phyloP scores from a whole-genome alignment of 2,797 vertebrate genomes.

The Valencia hispanica region DNA sequence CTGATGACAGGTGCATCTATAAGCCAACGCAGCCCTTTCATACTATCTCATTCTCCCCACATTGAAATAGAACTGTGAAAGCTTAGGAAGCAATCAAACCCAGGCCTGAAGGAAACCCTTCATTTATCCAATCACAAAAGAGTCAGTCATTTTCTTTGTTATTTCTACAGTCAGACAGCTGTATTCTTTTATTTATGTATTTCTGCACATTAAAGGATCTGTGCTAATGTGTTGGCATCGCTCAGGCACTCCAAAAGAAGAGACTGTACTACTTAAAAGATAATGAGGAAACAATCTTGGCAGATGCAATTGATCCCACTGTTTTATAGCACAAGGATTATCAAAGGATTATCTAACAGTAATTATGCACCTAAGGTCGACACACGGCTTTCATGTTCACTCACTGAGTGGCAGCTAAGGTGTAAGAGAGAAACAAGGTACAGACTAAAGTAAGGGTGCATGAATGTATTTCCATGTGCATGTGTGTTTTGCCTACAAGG shows the following conservation, averaged over 20 bases:
- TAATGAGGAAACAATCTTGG: slow-evolving; percentile 78
- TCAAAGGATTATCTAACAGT: slow-evolving; percentile 80
- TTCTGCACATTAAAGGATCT: slow-evolving; percentile 58
- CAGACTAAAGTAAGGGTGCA: slow-evolving; percentile 22
- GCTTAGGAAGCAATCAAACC: slow-evolving; percentile 60
- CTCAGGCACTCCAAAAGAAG: slow-evolving; percentile 61
- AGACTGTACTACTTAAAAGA: slow-evolving; percentile 71
- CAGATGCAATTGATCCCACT: slow-evolving; percentile 74
- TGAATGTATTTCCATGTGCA: slow-evolving; percentile 9
- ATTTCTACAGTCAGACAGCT: slow-evolving; percentile 51
- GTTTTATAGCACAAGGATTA: slow-evolving; percentile 76
- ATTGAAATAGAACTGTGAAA: slow-evolving; percentile 48
- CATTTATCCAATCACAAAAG: slow-evolving; percentile 59
- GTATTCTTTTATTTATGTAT: slow-evolving; percentile 31
- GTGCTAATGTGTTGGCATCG: slow-evolving; percentile 54
- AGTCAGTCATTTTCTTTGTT: slow-evolving; percentile 55
- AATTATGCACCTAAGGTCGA: slow-evolving; percentile 76
- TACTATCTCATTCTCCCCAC: slow-evolving; percentile 45
- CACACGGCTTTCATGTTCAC: slow-evolving; percentile 66
- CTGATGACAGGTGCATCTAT: slow-evolving; percentile 45
- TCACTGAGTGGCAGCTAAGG: slow-evolving; percentile 60
- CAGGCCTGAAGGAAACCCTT: slow-evolving; percentile 60
- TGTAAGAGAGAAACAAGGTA: slow-evolving; percentile 18
- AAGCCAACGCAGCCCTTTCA: slow-evolving; percentile 48
- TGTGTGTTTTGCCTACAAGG: not conserved